phyloP scores from a whole-genome alignment of 1,140 invertebrate species.

The Chionoecetes opilio region DNA sequence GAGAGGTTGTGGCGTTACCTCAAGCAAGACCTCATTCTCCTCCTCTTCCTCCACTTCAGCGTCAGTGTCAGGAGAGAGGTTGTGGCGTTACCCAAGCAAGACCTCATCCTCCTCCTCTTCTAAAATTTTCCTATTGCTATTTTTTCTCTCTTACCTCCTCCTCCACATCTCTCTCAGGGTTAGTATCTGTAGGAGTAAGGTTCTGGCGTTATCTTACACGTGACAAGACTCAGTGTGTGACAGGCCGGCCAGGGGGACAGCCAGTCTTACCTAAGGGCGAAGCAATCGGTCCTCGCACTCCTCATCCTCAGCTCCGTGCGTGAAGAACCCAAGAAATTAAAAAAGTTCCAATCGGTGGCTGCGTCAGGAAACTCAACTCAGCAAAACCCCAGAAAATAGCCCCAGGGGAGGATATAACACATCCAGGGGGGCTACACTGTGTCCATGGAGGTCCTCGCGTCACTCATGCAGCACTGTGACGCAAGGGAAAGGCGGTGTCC shows the following conservation, averaged over 20 bases:
- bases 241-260: background rate
- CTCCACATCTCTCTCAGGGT: background rate
- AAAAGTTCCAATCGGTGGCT: background rate
- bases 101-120: background rate
- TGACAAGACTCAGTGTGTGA: background rate
- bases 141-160: background rate
- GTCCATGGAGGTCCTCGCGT: background rate
- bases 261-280: conserved; percentile 16
- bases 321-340: background rate
- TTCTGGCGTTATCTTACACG: background rate
- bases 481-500: background rate
- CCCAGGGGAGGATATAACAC: background rate
- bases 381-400: background rate
- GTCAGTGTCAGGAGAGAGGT: too few species aligned
- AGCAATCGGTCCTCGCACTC: background rate
- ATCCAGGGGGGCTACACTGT: background rate
- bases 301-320: background rate
- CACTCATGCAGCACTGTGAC: background rate
- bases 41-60: too few species aligned
- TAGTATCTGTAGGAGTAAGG: background rate
- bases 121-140: background rate
- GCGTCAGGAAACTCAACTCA: background rate
- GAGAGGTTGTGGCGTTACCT: too few species aligned
- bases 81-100: too few species aligned
- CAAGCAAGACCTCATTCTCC: too few species aligned